Base-by-base conservation (phyloP, 2,888 invertebrate species). In the Drosophila macrospina region DNA sequence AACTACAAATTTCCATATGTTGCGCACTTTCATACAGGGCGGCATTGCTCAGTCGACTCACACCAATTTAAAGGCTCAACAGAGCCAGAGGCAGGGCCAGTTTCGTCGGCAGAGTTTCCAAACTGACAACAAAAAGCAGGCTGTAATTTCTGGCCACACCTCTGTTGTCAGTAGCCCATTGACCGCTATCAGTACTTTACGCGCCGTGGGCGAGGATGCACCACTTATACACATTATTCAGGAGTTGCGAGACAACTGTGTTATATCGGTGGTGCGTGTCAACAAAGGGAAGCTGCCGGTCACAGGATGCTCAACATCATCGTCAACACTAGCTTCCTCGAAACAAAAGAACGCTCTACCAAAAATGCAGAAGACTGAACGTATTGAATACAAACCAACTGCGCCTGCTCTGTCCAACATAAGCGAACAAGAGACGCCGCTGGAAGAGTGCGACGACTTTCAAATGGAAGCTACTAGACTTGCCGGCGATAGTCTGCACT, bases 161-260 rank as follows among this genome's bases (percentile, higher is more conserved):
- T 30, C 68, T 7, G 2, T 36, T 45, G n/a, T 41, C 44, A 6
- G 37, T n/a, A 54, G 66, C 2, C 70, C 75, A 6, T 45, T 91
- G 11, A 89, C 81, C 3, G 90, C 90, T 0, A 75, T 90, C 6
- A 85, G 88, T 37, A 86, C 80, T 10, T 55, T 90, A 50, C 79
- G 80, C 20, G 80, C 88, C 2, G 74, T 78, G 20, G 59, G 74
- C 5, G 70, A 60, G 1, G 80, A 90, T 74, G 89, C 89, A 0
- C 92, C 92, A 1, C 81, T 92, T 4, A 91, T 92, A 62, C 91
- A 91, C 57, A 92, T 92, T 7, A 89, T 91, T 32, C 92, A 92
- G 69, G 92, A 92, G 69, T 78, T 92, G 64, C 91, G 86, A 34
- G 80, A 89, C 28, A 91, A 92, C 50, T 90, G 90, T 56, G 91